phyloP scores from a whole-genome alignment of 1,140 invertebrate species.

The Pteromalus puparum region DNA sequence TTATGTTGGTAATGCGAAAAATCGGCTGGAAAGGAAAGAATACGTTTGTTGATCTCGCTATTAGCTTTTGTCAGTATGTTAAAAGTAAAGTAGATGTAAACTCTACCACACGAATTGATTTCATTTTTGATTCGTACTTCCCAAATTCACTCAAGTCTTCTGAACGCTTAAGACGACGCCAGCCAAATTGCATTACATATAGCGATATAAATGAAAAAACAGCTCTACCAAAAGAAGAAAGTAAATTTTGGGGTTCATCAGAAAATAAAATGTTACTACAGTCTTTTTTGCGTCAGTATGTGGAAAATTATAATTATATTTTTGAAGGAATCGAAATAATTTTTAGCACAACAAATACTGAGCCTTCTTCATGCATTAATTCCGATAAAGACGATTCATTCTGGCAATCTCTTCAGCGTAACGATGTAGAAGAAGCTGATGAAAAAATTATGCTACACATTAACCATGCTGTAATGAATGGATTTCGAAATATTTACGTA shows the following conservation, averaged over 20 bases:
- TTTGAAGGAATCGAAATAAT: background rate
- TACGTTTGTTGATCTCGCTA: background rate
- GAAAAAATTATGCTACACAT: conserved; percentile 5
- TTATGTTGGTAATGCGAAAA: background rate
- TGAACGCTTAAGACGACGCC: conserved; percentile 25
- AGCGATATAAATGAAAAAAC: background rate
- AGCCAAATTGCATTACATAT: background rate
- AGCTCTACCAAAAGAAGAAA: background rate
- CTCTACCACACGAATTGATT: conserved; percentile 30
- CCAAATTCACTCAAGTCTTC: conserved; percentile 27
- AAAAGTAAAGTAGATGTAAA: background rate
- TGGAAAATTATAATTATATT: background rate
- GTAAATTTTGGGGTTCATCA: conserved; percentile 8
- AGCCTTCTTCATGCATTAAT: background rate
- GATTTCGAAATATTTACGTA: background rate
- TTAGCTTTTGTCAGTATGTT: too few species aligned
- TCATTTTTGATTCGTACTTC: conserved; percentile 44
- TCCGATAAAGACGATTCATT: background rate
- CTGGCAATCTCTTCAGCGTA: background rate
- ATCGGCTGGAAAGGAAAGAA: background rate
- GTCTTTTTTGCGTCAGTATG: too few species aligned
- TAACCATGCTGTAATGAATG: background rate
- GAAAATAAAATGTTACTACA: conserved; percentile 16
- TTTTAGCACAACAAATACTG: background rate
- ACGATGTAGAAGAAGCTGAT: conserved; percentile 27